Base-by-base conservation (phyloP, 2,113 vertebrate genomes). In the Burhinus bistriatus region DNA sequence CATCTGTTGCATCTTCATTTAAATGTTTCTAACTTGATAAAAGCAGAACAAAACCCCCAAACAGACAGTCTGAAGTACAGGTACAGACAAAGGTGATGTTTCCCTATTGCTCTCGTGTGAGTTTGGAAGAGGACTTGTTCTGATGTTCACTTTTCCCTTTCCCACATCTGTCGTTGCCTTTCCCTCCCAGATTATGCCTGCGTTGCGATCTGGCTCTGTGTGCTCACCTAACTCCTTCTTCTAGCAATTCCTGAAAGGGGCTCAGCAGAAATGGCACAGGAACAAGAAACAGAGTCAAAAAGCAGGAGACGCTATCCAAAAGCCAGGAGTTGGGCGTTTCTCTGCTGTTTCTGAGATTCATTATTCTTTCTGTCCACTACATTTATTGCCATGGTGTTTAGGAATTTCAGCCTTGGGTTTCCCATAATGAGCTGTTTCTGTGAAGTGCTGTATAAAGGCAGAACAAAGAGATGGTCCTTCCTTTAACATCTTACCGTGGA, bases 391-490 rank as follows among this genome's bases (percentile, higher is more conserved):
- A 77, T 86, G 95, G 90, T 88, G 85, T 94, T 96, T 58, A 94
- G 92, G 96, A 97, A 96, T 96, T 96, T 94, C 87, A 94, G 82
- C 82, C 78, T 78, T 94, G 90, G 62, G 87, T 94, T 97, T 97
- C 92, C 82, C 86, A 91, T 97, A 97, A 96, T 96, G 95, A 97
- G 93, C 96, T 96, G 73, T 73, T 95, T 93, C 96, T 95, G 94
- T 95, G 90, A 94, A 97, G 92, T 95, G 87, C 75, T 88, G 87
- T 92, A 86, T 93, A 96, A 95, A 96, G 66, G 75, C 87, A 90
- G 93, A 97, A 96, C 95, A 97, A 97, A 97, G 96, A 94, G 88
- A 91, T 96, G 82, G 90, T 95, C 93, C 93, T 96, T 93, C 93
- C 89, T 95, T 96, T 95, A 96, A 94, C 92, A 94, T 94, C 92